Evolutionary conservation across 2,888 invertebrate species (phyloP), one percentile per base, ranked within the genome.

Genomic region (Alsophila aescularia): DNA sequence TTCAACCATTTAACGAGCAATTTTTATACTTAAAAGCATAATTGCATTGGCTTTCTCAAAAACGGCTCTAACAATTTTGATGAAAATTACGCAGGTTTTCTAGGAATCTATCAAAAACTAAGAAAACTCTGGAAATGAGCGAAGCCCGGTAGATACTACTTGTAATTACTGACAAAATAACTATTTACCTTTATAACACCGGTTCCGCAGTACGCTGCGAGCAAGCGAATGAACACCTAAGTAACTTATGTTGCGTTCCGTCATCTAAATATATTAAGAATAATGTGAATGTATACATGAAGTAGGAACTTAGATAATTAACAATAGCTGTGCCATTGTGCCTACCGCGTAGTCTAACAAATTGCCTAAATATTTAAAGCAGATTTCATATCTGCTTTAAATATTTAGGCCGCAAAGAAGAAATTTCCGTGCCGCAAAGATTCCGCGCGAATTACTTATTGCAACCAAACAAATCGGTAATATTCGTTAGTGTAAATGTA

Each of bases 271-370:
- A 41, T 39, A 6, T 41, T 27, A 14, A 21, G 29, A 40, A 40
- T 44, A 40, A 34, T 29, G 39, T 32, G 12, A 36, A 44, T 27
- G 35, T 50, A 53, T 32, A 42, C 53, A 36, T 54, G 15, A 34
- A 55, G 39, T 50, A 41, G 34, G 40, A 24, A 62, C 63, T 24
- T 36, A 49, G 31, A 52, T 15, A 37, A 41, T 73, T 70, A 76
- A 77, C 78, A 82, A 84, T 84, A 86, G 83, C 78, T 81, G 79
- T 73, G 81, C 86, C 87, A 75, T 81, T 80, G 88, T 89, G 89
- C 89, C 89, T 89, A 81, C 70, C 75, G 71, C 64, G 75, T 85
- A 85, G 80, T 70, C 41, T 65, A 60, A 16, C 21, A 40, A 51
- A 57, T 52, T 18, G 55, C 58, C 45, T 45, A 40, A 52, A 48